Evolutionary conservation across 2,113 vertebrate species (phyloP).

Genomic region (Caloenas nicobarica): DNA sequence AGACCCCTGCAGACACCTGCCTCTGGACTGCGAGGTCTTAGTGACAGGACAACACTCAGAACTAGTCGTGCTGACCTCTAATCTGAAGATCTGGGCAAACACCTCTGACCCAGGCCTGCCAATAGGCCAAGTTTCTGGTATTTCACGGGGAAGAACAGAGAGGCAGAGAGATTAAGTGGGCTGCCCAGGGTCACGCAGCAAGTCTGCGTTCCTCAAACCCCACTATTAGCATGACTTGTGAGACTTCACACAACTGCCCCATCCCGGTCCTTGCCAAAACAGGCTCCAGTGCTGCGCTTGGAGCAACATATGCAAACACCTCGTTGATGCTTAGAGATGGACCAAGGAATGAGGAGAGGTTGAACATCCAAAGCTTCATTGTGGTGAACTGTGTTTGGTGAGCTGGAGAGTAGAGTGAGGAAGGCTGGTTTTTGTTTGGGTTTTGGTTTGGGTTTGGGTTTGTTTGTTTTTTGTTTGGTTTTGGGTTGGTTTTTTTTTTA

Average conservation of each 20-base stretch:
- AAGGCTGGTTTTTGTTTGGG: not conserved
- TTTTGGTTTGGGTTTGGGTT: not conserved
- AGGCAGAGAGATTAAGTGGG: not conserved
- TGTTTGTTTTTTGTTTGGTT: not conserved
- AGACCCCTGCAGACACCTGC: not conserved
- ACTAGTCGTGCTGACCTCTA: not conserved
- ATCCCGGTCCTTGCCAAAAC: too few species aligned
- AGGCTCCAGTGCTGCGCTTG: rapidly evolving
- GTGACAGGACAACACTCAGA: not conserved
- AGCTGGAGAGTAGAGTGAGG: not conserved
- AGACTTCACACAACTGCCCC: not conserved
- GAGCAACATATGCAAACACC: not conserved
- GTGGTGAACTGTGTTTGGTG: not conserved
- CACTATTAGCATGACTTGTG: rapidly evolving
- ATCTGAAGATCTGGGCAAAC: not conserved
- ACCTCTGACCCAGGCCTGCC: not conserved
- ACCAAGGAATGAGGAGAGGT: not conserved
- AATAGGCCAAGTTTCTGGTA: too few species aligned
- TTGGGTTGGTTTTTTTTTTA: not conserved
- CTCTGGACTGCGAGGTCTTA: rapidly evolving
- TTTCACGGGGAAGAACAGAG: not conserved
- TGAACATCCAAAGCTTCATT: not conserved
- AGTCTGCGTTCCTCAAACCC: rapidly evolving
- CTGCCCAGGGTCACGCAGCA: not conserved
- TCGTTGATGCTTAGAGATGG: too few species aligned